Percentiles rank a stretch among this genome's conserved stretches.
These are phyloP conservation scores for Zosterops lateralis DNA, from an alignment of 2,113 vertebrate genomes.

Conservation along the genomic window DNA sequence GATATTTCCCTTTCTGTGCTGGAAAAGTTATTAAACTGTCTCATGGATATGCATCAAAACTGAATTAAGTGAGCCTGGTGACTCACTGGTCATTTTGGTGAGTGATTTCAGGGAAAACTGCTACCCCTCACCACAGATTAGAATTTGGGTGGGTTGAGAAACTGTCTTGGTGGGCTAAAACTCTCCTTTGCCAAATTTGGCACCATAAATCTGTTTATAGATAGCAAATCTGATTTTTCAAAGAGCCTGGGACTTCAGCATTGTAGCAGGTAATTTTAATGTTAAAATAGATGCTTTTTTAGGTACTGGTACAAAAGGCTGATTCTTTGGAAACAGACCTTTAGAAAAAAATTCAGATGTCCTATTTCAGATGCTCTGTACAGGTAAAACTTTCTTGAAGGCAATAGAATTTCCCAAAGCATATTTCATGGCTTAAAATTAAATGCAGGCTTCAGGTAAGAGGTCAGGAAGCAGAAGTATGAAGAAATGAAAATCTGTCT, in stretches of 20 bases:
- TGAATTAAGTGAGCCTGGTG: background rate
- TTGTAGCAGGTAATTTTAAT: background rate
- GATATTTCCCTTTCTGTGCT: background rate
- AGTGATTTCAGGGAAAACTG: background rate
- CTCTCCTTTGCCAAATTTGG: background rate
- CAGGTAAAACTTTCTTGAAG: background rate
- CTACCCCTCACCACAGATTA: rapidly evolving
- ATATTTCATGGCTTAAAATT: background rate
- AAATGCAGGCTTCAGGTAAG: background rate
- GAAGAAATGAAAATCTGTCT: background rate
- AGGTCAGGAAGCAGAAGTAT: background rate
- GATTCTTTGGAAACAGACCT: background rate
- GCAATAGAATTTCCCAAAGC: background rate
- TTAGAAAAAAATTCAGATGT: background rate
- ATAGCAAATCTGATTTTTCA: background rate
- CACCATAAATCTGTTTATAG: background rate
- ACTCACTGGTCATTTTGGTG: background rate
- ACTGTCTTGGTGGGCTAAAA: background rate
- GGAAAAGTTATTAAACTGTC: background rate
- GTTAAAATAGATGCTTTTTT: background rate
- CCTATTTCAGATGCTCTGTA: background rate
- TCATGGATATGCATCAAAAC: background rate
- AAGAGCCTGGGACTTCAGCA: background rate
- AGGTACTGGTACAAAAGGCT: background rate
- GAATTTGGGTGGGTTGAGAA: background rate